Conservation (phyloP, 2,888 invertebrate species). For the Punctoribates punctum region DNA sequence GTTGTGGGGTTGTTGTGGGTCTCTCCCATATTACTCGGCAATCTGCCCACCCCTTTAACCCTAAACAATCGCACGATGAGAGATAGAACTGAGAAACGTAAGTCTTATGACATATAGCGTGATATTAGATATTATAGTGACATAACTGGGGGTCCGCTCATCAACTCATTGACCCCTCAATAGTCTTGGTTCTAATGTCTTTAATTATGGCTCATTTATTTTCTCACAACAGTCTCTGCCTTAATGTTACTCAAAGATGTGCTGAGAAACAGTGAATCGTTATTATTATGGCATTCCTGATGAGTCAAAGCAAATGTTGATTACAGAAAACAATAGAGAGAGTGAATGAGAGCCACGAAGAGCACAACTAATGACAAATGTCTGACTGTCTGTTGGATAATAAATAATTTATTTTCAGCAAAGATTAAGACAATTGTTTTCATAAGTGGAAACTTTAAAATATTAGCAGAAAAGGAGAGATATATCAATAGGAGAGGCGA, state of each 20-base stretch:
- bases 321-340: conserved; percentile 7
- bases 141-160: conserved; percentile 20
- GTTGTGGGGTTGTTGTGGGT: too few relatives aligned
- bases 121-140: conserved; percentile 30
- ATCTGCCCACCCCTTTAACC: too few relatives aligned
- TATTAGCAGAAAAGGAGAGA: neutral
- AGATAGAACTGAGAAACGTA: neutral
- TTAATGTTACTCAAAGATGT: neutral
- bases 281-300: conserved; percentile 3
- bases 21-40: too few relatives aligned
- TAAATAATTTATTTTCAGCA: conserved; percentile 1
- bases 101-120: conserved; percentile 29
- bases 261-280: conserved; percentile 18
- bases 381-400: conserved; percentile 1
- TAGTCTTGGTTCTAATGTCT: conserved; percentile 9
- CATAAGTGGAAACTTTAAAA: neutral
- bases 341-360: neutral
- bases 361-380: conserved; percentile 1
- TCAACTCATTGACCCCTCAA: conserved; percentile 34
- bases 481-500: conserved; percentile 3
- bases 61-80: too few relatives aligned
- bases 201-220: conserved; percentile 37
- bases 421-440: neutral
- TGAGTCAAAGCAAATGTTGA: conserved; percentile 15
- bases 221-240: neutral